Conservation (phyloP, 2,797 vertebrate genomes). For the Notamacropus eugenii region DNA sequence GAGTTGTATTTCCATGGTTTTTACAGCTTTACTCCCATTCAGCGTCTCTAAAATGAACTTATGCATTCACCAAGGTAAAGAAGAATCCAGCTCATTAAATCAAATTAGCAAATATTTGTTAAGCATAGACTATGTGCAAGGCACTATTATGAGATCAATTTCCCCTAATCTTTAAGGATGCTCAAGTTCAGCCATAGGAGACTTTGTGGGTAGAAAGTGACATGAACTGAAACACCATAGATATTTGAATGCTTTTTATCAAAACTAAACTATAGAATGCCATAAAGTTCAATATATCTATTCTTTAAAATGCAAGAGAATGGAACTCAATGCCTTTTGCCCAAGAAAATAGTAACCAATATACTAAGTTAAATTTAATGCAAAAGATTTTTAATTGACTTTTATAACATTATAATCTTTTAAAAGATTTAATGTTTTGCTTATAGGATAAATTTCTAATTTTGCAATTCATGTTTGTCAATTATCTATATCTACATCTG, state of each 20-base stretch:
- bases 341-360: background rate
- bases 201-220: conserved; percentile 27
- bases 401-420: background rate
- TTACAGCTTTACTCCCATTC: background rate
- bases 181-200: background rate
- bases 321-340: background rate
- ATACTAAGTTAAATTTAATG: background rate
- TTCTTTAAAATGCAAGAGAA: conserved; percentile 12
- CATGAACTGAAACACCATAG: background rate
- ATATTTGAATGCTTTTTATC: conserved; percentile 14
- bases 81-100: background rate
- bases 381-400: conserved; percentile 3
- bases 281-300: background rate
- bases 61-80: background rate
- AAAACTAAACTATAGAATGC: background rate
- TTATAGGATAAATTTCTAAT: conserved; percentile 19
- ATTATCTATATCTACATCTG: no score
- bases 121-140: background rate
- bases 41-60: background rate
- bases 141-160: background rate
- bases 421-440: background rate
- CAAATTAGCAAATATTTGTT: background rate
- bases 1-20: background rate
- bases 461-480: background rate
- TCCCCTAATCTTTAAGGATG: conserved; percentile 15